Conservation (phyloP, 2,797 vertebrate species). For the Tragopan temminckii region DNA sequence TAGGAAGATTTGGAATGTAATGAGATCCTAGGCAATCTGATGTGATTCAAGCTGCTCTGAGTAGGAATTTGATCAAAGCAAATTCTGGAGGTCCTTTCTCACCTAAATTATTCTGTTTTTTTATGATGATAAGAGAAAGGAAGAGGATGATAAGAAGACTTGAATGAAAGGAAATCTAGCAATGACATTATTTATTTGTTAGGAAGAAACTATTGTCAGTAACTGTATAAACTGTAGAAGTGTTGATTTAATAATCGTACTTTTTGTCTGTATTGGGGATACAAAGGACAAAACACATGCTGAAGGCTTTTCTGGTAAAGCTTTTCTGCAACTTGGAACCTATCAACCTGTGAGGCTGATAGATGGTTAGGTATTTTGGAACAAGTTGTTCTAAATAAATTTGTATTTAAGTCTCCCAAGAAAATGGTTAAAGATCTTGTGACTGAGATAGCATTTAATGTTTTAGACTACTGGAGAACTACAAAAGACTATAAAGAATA, state of each 20-base stretch:
- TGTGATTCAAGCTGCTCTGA: neutral
- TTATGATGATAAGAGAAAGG: neutral
- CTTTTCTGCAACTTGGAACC: neutral
- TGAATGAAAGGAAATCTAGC: neutral
- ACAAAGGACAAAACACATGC: neutral
- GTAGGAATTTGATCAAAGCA: neutral
- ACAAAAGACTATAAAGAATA: neutral
- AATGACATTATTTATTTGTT: neutral
- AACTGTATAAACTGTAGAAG: neutral
- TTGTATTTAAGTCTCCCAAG: neutral
- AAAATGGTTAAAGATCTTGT: neutral
- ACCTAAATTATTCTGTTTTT: neutral
- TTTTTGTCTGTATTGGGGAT: neutral
- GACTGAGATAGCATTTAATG: neutral
- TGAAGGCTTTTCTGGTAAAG: neutral
- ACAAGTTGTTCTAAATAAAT: neutral
- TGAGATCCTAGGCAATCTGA: neutral
- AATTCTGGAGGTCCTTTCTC: neutral
- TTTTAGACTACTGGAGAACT: neutral
- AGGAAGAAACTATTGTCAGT: neutral
- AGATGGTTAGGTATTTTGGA: neutral
- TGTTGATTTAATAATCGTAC: neutral
- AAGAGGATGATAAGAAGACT: neutral
- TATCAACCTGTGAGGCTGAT: neutral
- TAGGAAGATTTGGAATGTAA: neutral